Evolutionary conservation across 2,797 vertebrate species (phyloP).

Genomic region (Poeciliopsis paucimaculata): DNA sequence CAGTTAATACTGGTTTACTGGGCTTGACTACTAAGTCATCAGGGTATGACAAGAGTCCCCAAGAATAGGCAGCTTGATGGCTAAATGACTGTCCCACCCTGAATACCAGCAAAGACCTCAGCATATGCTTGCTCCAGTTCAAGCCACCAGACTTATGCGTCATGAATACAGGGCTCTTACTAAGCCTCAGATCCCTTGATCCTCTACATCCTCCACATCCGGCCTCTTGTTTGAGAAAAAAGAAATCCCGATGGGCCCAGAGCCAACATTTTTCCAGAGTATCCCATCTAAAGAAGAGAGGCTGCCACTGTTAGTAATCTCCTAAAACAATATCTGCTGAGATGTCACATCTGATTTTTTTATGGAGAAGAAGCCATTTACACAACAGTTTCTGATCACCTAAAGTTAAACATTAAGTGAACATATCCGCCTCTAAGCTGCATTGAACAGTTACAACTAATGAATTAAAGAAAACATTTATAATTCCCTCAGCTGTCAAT

Average conservation of each 20-base stretch:
- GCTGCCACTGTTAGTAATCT: constrained; percentile 54
- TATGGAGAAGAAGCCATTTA: constrained; percentile 9
- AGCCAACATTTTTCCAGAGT: constrained; percentile 65
- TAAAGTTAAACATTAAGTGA: background rate
- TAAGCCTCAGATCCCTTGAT: constrained; percentile 80
- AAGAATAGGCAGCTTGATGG: constrained; percentile 62
- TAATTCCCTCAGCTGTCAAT: constrained; percentile 61
- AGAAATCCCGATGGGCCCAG: constrained; percentile 52
- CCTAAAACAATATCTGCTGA: constrained; percentile 23
- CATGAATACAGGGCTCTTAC: constrained; percentile 70
- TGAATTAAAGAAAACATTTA: constrained; percentile 37
- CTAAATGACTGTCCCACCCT: constrained; percentile 75
- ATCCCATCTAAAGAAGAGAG: constrained; percentile 50
- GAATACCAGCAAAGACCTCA: constrained; percentile 75
- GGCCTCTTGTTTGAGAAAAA: constrained; percentile 60
- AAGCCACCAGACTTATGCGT: constrained; percentile 56
- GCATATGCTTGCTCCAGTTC: constrained; percentile 67
- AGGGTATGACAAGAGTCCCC: constrained; percentile 59
- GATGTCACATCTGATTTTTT: constrained; percentile 29
- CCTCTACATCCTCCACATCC: constrained; percentile 75
- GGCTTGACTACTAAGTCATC: constrained; percentile 54
- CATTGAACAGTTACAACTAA: background rate
- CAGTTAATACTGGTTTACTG: constrained; percentile 41
- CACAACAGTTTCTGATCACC: background rate
- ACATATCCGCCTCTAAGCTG: background rate